phyloP scores from a whole-genome alignment of 2,888 invertebrate species.

The Lacanobia oleracea region DNA sequence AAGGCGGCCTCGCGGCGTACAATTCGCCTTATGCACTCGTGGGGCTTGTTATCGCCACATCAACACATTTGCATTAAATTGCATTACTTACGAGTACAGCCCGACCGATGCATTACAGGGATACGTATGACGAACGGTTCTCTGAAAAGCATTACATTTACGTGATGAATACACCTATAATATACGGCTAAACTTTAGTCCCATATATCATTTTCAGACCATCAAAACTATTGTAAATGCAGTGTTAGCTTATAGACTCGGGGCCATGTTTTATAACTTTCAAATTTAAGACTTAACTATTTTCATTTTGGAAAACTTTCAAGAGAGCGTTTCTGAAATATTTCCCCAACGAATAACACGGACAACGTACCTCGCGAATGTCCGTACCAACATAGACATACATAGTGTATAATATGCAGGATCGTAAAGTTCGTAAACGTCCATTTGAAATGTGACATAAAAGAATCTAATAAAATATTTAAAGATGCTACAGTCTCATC shows the following conservation, averaged over 20 bases:
- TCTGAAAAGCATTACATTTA: constrained; percentile 5
- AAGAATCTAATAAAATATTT: constrained; percentile 70
- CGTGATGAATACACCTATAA: neutral
- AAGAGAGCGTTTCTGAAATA: constrained; percentile 42
- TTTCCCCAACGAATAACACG: constrained; percentile 48
- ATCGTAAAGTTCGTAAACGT: constrained; percentile 67
- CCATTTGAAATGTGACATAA: constrained; percentile 69
- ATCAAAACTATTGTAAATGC: constrained; percentile 39
- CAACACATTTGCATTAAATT: constrained; percentile 86
- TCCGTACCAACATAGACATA: constrained; percentile 39
- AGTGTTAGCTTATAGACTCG: constrained; percentile 35
- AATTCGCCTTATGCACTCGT: constrained; percentile 61
- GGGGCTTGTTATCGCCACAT: constrained; percentile 76
- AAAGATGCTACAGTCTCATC: constrained; percentile 61
- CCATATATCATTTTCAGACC: constrained; percentile 41
- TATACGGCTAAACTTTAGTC: constrained; percentile 8
- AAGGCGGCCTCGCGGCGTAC: constrained; percentile 2
- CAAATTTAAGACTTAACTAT: constrained; percentile 47
- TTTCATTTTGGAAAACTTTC: constrained; percentile 54
- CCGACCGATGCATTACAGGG: constrained; percentile 48
- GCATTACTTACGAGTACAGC: constrained; percentile 69
- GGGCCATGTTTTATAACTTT: constrained; percentile 34
- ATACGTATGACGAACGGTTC: constrained; percentile 39
- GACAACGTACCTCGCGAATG: constrained; percentile 16
- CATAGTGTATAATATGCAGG: constrained; percentile 47